These are phyloP conservation scores for Apis florea DNA, from an alignment of 1,140 invertebrate species.

Conservation along the genomic window DNA sequence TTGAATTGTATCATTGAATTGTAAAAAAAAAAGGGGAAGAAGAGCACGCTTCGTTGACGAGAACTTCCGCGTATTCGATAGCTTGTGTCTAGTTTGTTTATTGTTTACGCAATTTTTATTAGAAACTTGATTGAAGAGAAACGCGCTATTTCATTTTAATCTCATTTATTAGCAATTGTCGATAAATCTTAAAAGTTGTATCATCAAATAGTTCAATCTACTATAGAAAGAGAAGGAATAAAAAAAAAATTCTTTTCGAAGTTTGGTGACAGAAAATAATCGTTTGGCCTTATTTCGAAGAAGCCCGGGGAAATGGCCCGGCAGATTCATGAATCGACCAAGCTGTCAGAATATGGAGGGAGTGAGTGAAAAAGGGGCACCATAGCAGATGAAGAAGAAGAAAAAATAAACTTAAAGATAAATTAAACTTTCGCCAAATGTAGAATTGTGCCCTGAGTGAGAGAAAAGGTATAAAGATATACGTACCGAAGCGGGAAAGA, in stretches of 20 bases:
- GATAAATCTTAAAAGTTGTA: neutral
- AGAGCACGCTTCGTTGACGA: constrained; percentile 35
- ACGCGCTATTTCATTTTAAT: neutral
- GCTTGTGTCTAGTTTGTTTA: constrained; percentile 21
- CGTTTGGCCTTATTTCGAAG: constrained; percentile 60
- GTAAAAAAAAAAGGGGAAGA: neutral
- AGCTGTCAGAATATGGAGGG: constrained; percentile 65
- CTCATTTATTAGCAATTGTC: neutral
- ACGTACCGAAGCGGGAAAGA: constrained; percentile 17
- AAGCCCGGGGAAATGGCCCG: constrained; percentile 67
- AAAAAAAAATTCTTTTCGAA: neutral
- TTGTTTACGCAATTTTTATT: constrained; percentile 41
- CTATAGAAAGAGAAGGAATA: neutral
- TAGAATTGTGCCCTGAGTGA: neutral
- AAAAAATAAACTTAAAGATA: neutral
- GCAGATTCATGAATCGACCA: constrained; percentile 73
- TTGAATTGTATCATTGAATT: too few species aligned
- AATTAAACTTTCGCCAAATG: neutral
- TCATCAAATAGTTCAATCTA: neutral
- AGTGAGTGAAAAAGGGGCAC: constrained; percentile 35
- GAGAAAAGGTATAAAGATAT: constrained; percentile 9
- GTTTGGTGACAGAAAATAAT: constrained; percentile 1
- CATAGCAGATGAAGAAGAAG: constrained; percentile 2
- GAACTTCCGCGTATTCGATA: constrained; percentile 30
- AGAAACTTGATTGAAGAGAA: neutral